phyloP scores from a whole-genome alignment of 2,113 vertebrate genomes.

The Poecile atricapillus region DNA sequence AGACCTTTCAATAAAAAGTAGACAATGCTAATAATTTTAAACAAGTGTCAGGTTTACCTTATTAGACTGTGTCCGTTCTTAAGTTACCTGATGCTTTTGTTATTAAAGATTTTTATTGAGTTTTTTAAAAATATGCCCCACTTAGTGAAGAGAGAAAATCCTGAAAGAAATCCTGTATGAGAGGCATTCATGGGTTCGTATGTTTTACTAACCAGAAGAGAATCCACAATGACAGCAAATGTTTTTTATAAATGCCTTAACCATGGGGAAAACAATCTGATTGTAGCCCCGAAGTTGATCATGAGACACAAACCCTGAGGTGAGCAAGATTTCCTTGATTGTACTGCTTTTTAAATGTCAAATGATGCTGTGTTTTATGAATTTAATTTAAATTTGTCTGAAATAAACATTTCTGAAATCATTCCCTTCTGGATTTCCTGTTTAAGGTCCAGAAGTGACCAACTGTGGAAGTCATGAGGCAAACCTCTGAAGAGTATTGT shows the following conservation, averaged over 20 bases:
- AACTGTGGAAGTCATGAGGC: neutral
- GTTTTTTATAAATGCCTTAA: neutral
- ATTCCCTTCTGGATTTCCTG: neutral
- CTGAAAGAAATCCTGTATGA: neutral
- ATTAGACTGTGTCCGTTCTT: neutral
- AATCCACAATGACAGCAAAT: neutral
- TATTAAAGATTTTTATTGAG: neutral
- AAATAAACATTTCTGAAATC: neutral
- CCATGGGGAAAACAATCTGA: neutral
- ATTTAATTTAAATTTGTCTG: neutral
- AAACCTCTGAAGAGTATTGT: neutral
- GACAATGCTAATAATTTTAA: neutral
- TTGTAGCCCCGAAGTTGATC: fast-evolving
- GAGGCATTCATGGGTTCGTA: neutral
- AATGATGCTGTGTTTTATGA: neutral
- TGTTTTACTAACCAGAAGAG: neutral
- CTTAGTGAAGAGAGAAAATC: neutral
- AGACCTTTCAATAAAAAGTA: neutral
- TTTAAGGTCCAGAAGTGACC: neutral
- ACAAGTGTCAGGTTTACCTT: neutral
- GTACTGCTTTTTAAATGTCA: neutral
- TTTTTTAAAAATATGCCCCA: neutral
- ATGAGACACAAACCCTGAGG: neutral
- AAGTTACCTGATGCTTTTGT: neutral
- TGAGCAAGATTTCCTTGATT: neutral